These are phyloP conservation scores for Augiades crinisus DNA, from an alignment of 2,888 invertebrate genomes.

Conservation along the genomic window DNA sequence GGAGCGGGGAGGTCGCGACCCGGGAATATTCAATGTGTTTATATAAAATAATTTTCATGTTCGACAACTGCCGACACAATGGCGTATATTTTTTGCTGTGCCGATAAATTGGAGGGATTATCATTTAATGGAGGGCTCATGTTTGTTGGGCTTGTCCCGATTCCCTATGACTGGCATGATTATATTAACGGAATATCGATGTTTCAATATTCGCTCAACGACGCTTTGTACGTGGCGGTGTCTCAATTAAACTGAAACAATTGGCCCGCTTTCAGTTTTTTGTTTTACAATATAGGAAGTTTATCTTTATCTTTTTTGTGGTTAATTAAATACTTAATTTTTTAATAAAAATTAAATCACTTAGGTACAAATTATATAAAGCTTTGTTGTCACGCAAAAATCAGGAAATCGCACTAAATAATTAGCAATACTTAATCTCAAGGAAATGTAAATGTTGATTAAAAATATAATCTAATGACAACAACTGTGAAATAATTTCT, in stretches of 20 bases:
- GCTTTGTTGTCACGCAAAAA: too few species aligned
- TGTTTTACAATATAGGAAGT: neutral
- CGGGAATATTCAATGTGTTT: constrained; percentile 78
- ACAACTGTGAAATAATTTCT: too few species aligned
- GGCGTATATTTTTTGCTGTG: constrained; percentile 72
- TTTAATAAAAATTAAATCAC: too few species aligned
- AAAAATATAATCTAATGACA: too few species aligned
- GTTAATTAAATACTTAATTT: too few species aligned
- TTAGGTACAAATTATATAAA: too few species aligned
- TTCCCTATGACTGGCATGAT: constrained; percentile 77
- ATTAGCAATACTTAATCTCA: too few species aligned
- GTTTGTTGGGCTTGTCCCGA: constrained; percentile 74
- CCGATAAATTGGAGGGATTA: constrained; percentile 80
- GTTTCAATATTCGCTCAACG: constrained; percentile 45
- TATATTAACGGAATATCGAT: constrained; percentile 74
- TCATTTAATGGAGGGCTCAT: constrained; percentile 81
- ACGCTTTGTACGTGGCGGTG: constrained; percentile 9
- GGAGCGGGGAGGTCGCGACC: constrained; percentile 57
- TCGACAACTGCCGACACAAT: constrained; percentile 78
- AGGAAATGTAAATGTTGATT: too few species aligned
- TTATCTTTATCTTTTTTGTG: neutral
- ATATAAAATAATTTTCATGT: constrained; percentile 81
- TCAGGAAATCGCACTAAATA: too few species aligned
- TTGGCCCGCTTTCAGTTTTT: neutral
- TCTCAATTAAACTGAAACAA: constrained; percentile 19